Conservation (phyloP, 2,888 invertebrate species). For the Ochropacha duplaris region DNA sequence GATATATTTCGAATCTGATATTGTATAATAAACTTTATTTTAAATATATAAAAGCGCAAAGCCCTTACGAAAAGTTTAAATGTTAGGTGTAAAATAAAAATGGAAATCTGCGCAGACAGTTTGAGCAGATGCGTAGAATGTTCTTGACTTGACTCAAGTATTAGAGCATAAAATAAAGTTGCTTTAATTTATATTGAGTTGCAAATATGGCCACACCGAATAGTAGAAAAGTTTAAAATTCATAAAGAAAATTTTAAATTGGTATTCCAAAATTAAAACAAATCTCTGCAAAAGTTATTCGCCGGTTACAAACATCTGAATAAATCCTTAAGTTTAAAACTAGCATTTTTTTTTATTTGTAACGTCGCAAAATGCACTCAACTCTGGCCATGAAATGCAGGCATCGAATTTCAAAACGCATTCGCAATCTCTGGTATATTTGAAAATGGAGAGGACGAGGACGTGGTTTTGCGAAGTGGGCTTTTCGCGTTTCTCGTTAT, state of each 20-base stretch:
- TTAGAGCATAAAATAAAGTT: neutral
- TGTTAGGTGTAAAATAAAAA: no score
- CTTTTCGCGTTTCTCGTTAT: conserved; percentile 50
- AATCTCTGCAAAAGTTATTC: neutral
- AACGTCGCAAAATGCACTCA: conserved; percentile 33
- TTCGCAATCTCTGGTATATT: conserved; percentile 60
- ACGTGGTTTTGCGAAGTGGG: conserved; percentile 51
- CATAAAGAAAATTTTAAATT: neutral
- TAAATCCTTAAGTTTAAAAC: neutral
- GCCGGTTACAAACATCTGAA: neutral
- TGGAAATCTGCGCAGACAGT: no score
- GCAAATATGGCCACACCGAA: neutral
- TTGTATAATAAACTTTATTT: no score
- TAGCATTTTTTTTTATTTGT: neutral
- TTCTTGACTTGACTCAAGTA: neutral
- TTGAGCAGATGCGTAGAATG: neutral
- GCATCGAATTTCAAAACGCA: conserved; percentile 56
- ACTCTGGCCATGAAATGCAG: conserved; percentile 34
- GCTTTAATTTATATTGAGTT: neutral
- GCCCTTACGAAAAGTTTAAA: no score
- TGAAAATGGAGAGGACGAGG: conserved; percentile 17
- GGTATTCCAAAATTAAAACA: no score
- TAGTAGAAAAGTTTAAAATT: neutral
- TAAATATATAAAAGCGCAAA: no score
- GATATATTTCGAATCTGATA: neutral